A percentile compares a stretch with the other conserved stretches of the same genome.
These are phyloP conservation scores for Lamellibrachia luymesi DNA, from an alignment of 1,140 invertebrate genomes.

Conservation along the genomic window DNA sequence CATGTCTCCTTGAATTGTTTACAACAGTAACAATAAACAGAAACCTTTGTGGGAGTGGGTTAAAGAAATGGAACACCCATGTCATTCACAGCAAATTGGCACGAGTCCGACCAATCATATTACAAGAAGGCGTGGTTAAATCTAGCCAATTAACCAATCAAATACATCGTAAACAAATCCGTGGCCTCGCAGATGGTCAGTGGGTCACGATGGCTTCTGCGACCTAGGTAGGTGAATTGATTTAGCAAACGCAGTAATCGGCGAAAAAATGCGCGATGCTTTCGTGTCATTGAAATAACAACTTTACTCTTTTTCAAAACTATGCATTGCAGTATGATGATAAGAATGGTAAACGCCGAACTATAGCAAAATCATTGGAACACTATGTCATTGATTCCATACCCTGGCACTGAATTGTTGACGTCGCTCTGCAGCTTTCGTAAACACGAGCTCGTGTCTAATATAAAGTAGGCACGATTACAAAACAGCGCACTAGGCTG, in stretches of 20 bases:
- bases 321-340: neutral
- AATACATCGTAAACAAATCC: neutral
- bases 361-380: neutral
- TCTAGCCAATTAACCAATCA: neutral
- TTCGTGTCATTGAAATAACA: neutral
- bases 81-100: neutral
- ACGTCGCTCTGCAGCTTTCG: neutral
- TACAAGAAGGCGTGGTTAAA: neutral
- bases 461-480: neutral
- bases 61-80: neutral
- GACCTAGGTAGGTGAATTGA: neutral
- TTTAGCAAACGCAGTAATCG: neutral
- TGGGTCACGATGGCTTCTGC: conserved; percentile 2
- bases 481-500: neutral
- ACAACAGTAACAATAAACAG: neutral
- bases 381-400: neutral
- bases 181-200: conserved; percentile 2
- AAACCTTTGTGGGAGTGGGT: neutral
- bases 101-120: neutral
- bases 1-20: neutral
- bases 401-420: neutral
- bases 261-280: neutral
- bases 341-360: neutral
- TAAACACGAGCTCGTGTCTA: neutral
- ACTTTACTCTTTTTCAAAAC: neutral